Percentiles rank a stretch among this genome's conserved stretches.
Conservation (phyloP, 30 jellyfish, hydroid and myxozoan species). For the Turritopsis dohrnii region DNA sequence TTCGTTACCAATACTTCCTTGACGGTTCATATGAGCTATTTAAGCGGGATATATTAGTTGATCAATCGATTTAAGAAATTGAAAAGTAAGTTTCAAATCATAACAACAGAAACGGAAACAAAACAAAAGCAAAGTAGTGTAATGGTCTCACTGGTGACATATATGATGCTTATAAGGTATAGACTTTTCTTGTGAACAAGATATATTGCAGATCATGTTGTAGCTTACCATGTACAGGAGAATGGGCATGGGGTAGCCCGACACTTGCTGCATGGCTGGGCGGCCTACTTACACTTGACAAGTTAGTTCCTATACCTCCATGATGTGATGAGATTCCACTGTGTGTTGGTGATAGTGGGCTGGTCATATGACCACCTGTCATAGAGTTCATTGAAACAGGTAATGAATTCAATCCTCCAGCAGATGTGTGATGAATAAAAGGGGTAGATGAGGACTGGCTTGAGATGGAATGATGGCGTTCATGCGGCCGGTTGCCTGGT, state of each 20-base stretch:
- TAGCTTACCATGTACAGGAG: background rate
- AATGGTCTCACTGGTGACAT: too few relatives aligned
- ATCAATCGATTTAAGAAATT: too few relatives aligned
- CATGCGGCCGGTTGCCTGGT: background rate
- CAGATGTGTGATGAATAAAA: background rate
- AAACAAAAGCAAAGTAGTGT: background rate
- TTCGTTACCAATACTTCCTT: background rate
- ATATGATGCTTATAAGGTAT: background rate
- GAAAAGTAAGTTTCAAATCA: too few relatives aligned
- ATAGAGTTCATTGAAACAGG: background rate
- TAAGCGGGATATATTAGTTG: too few relatives aligned
- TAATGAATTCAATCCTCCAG: background rate
- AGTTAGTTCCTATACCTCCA: background rate
- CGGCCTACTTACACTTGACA: background rate
- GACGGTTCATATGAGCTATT: conserved; percentile 5
- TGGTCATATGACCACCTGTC: background rate
- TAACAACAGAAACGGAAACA: background rate
- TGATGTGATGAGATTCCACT: background rate
- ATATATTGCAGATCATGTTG: too few relatives aligned
- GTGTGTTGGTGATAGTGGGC: background rate
- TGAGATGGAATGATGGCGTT: conserved; percentile 1
- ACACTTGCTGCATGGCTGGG: background rate
- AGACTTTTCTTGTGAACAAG: background rate
- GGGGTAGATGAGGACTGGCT: background rate
- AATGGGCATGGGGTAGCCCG: background rate